Percentiles rank a stretch among this genome's conserved stretches.
These are phyloP conservation scores for Busseola fusca DNA, from an alignment of 2,888 invertebrate genomes.

Conservation along the genomic window DNA sequence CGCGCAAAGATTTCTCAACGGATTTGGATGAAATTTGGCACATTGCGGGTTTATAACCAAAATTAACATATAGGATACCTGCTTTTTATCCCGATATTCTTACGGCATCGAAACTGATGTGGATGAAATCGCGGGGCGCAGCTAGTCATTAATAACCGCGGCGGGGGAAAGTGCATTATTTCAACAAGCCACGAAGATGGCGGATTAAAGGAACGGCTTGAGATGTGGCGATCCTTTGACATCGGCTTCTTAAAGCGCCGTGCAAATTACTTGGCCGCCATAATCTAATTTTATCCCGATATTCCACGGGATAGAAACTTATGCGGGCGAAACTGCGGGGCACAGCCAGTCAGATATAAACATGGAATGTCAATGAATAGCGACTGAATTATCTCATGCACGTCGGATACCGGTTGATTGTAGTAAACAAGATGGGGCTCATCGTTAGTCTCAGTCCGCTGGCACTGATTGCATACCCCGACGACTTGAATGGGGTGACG, in stretches of 20 bases:
- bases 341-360: too few relatives aligned
- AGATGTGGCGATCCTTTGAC: conserved; percentile 57
- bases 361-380: conserved; percentile 41
- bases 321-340: too few relatives aligned
- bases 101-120: too few relatives aligned
- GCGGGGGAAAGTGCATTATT: conserved; percentile 51
- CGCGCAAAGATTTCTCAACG: too few relatives aligned
- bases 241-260: conserved; percentile 46
- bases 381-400: conserved; percentile 50
- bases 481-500: conserved; percentile 41
- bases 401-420: conserved; percentile 42
- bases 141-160: conserved; percentile 26
- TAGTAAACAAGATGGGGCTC: conserved; percentile 54
- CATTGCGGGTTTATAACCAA: too few relatives aligned
- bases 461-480: conserved; percentile 51
- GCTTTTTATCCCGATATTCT: too few relatives aligned
- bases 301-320: too few relatives aligned
- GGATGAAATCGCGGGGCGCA: too few relatives aligned
- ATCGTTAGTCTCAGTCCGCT: conserved; percentile 52
- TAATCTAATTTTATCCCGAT: too few relatives aligned
- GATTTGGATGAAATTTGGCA: too few relatives aligned
- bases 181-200: conserved; percentile 50
- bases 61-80: too few relatives aligned
- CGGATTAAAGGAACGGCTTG: conserved; percentile 51
- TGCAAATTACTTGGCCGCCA: conserved; percentile 52